Percentiles rank a stretch among this genome's conserved stretches.
Conservation (phyloP, 2,113 vertebrate genomes). For the Anas platyrhynchos region DNA sequence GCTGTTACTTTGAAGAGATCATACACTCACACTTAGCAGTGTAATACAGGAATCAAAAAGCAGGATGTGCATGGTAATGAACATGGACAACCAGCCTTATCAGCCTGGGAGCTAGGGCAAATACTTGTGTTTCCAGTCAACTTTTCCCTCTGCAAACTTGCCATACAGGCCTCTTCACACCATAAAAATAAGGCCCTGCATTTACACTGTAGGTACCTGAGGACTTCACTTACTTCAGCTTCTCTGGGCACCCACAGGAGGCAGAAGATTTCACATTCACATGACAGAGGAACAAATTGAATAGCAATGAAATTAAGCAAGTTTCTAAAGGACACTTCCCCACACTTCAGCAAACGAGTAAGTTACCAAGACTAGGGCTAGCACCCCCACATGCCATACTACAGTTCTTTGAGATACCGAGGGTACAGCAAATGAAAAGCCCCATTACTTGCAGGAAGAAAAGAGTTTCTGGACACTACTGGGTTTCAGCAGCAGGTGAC, state of each 20-base stretch:
- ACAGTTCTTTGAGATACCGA: not conserved
- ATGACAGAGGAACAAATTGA: not conserved
- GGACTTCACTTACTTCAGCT: not conserved
- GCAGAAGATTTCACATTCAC: not conserved
- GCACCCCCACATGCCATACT: rapidly evolving
- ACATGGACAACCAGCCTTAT: not conserved
- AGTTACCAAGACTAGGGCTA: not conserved
- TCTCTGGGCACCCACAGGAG: not conserved
- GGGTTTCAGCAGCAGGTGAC: not conserved
- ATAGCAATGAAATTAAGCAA: not conserved
- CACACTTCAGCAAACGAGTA: not conserved
- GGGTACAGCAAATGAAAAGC: not conserved
- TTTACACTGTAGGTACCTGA: not conserved
- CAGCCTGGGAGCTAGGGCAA: not conserved
- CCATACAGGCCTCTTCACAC: not conserved
- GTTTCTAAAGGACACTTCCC: not conserved
- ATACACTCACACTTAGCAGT: not conserved
- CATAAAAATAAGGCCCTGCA: not conserved
- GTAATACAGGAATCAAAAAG: not conserved
- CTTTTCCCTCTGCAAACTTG: not conserved
- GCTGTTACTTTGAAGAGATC: not conserved
- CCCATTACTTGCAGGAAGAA: not conserved
- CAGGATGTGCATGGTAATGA: not conserved
- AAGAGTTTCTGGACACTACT: not conserved
- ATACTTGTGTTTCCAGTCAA: not conserved